These are phyloP conservation scores for Lontra canadensis DNA, from an alignment of 2,113 vertebrate species.

Conservation along the genomic window DNA sequence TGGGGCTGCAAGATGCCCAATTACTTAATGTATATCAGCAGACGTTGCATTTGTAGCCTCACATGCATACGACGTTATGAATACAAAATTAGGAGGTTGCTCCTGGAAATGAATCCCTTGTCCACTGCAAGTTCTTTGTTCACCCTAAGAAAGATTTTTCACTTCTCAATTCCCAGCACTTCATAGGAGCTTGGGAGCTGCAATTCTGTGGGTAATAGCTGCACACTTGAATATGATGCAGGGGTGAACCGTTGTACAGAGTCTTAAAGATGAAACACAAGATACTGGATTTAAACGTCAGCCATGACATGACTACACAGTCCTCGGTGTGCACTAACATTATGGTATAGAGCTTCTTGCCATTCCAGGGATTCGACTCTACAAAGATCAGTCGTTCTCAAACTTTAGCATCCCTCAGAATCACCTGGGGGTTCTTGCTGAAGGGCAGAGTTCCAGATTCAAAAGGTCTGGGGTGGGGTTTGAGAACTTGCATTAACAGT, in stretches of 20 bases:
- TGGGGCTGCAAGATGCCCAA: conserved; percentile 61
- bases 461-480: not conserved
- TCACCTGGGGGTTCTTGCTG: not conserved
- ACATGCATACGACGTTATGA: conserved; percentile 12
- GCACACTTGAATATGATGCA: not conserved
- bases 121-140: conserved; percentile 54
- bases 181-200: conserved; percentile 19
- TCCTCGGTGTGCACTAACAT: not conserved
- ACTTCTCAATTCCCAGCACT: conserved; percentile 24
- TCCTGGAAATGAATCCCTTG: conserved; percentile 64
- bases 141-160: conserved; percentile 52
- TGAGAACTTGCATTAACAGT: not conserved
- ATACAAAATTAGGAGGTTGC: conserved; percentile 65
- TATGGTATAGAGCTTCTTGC: not conserved
- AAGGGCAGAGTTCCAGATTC: conserved; percentile 17
- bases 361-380: not conserved
- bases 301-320: not conserved
- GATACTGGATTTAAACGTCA: not conserved
- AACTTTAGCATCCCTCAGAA: not conserved
- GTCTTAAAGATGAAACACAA: not conserved
- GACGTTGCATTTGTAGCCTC: conserved; percentile 41
- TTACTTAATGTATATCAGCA: conserved; percentile 57
- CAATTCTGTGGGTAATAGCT: not conserved
- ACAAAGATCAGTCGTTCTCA: not conserved
- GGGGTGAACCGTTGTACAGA: not conserved